phyloP scores from a whole-genome alignment of 2,113 vertebrate species.

The Chaetorhynchus papuensis region DNA sequence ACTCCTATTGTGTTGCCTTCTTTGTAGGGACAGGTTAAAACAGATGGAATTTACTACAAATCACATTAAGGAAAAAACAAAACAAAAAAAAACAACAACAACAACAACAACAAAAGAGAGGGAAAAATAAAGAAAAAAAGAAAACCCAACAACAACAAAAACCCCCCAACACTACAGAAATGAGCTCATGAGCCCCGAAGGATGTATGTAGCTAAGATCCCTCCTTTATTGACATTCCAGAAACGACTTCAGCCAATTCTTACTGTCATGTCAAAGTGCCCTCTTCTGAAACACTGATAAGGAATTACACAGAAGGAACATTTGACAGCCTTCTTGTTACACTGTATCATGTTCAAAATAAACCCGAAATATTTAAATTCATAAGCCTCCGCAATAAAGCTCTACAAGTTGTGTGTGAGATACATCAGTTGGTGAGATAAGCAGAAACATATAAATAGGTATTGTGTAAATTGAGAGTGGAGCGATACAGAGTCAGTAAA shows the following conservation, averaged over 20 bases:
- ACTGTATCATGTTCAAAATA: background rate
- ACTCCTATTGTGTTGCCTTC: background rate
- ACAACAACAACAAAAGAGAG: background rate
- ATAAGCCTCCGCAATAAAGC: background rate
- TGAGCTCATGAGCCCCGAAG: background rate
- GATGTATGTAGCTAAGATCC: background rate
- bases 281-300: background rate
- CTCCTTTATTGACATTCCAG: background rate
- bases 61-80: background rate
- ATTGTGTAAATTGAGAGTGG: background rate
- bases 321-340: background rate
- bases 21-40: background rate
- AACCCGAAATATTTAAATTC: constrained; percentile 6
- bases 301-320: background rate
- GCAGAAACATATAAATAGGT: background rate
- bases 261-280: background rate
- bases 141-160: background rate
- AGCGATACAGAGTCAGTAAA: background rate
- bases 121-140: background rate
- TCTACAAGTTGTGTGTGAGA: background rate
- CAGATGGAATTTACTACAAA: background rate
- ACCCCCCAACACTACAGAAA: background rate
- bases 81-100: background rate
- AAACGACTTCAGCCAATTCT: background rate
- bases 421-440: constrained; percentile 3